Percentiles rank a stretch among this genome's conserved stretches.
Evolutionary conservation across 1,140 invertebrate species (phyloP).

Genomic region (Chrysomallon squamiferum): DNA sequence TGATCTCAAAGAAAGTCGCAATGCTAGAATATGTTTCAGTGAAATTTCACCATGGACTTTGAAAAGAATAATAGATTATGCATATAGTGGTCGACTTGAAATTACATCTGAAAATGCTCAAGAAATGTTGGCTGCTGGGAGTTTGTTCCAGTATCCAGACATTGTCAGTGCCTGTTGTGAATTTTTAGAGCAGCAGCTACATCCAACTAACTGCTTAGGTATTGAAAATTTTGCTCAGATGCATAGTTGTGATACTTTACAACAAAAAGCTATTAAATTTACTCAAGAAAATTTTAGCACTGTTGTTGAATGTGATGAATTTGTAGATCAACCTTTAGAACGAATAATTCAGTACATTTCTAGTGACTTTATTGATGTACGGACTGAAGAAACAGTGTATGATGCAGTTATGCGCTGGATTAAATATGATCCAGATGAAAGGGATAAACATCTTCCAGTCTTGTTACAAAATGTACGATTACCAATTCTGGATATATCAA

Average conservation of each 20-base stretch:
- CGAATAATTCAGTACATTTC: slow-evolving; percentile 52
- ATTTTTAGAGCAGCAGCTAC: slow-evolving; percentile 61
- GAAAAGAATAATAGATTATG: slow-evolving; percentile 62
- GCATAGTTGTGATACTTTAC: slow-evolving; percentile 58
- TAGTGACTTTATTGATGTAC: slow-evolving; percentile 60
- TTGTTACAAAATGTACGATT: slow-evolving; percentile 58
- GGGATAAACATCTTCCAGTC: slow-evolving; percentile 45
- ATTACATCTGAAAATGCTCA: slow-evolving; percentile 63
- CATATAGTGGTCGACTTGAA: slow-evolving; percentile 61
- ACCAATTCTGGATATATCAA: slow-evolving; percentile 44
- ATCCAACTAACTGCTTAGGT: slow-evolving; percentile 63
- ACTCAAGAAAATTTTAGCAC: slow-evolving; percentile 60
- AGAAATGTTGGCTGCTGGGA: slow-evolving; percentile 62
- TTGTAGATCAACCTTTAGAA: slow-evolving; percentile 59
- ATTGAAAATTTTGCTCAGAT: slow-evolving; percentile 62
- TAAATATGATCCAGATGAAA: slow-evolving; percentile 56
- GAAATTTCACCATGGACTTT: slow-evolving; percentile 64
- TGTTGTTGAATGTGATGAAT: slow-evolving; percentile 61
- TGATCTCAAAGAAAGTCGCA: slow-evolving; percentile 61
- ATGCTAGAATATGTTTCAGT: slow-evolving; percentile 56
- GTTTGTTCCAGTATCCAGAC: slow-evolving; percentile 63
- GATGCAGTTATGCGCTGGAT: slow-evolving; percentile 63
- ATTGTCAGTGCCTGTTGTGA: slow-evolving; percentile 61
- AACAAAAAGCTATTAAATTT: slow-evolving; percentile 53
- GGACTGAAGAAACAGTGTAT: slow-evolving; percentile 63